A percentile compares a stretch with the other conserved stretches of the same genome.
Conservation (phyloP, 2,888 invertebrate genomes). For the Hanleya hanleyi region DNA sequence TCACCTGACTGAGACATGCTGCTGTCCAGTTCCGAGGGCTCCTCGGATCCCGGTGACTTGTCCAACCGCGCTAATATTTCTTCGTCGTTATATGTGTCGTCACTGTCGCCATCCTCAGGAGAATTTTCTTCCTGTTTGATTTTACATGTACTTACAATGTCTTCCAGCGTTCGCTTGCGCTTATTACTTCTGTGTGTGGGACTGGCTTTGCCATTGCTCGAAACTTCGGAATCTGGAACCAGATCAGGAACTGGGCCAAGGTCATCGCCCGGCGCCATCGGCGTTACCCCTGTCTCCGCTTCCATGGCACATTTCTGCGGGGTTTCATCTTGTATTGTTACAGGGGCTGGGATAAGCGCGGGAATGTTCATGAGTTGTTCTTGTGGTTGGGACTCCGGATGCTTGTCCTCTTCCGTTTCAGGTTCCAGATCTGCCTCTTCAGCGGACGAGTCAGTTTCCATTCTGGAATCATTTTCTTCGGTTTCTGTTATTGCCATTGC, state of each 20-base stretch:
- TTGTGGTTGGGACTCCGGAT: neutral
- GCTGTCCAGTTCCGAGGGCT: neutral
- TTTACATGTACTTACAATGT: constrained; percentile 59
- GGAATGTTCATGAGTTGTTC: neutral
- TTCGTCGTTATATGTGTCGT: neutral
- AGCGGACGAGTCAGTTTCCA: neutral
- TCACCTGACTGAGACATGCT: constrained; percentile 7
- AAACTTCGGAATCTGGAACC: neutral
- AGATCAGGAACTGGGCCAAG: neutral
- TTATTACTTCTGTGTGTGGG: constrained; percentile 44
- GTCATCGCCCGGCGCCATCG: neutral
- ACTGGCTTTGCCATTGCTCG: constrained; percentile 30
- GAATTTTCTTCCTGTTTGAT: neutral
- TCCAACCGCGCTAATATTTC: neutral
- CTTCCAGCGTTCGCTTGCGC: constrained; percentile 62
- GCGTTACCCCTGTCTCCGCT: neutral
- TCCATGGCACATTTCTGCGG: neutral
- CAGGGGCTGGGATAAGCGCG: neutral
- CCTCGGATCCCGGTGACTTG: constrained; percentile 2
- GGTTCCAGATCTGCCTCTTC: neutral
- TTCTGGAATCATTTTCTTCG: neutral
- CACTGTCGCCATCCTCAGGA: neutral
- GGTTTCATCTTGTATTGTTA: neutral
- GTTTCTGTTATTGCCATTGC: constrained; percentile 5
- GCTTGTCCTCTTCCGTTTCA: neutral